phyloP scores from a whole-genome alignment of 2,113 vertebrate genomes.

The Aythya baeri region DNA sequence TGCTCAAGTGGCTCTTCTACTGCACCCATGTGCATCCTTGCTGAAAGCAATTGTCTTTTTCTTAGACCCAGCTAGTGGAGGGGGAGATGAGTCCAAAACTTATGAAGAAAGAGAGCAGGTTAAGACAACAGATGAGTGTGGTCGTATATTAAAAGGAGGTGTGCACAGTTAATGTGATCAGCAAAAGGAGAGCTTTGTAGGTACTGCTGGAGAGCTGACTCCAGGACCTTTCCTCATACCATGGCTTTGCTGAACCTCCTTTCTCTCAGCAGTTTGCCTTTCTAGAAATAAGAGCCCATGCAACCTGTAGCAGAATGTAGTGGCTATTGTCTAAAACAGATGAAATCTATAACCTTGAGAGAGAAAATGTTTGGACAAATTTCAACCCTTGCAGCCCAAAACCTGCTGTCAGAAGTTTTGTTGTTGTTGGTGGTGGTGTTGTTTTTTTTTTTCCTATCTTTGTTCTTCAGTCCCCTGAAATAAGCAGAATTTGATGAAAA shows the following conservation, averaged over 20 bases:
- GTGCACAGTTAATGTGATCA: accelerated
- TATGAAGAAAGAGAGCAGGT: not conserved
- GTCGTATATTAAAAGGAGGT: accelerated
- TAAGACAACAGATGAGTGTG: accelerated
- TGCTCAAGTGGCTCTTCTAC: not conserved
- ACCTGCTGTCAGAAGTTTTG: not conserved
- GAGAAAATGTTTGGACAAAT: not conserved
- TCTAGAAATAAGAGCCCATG: not conserved
- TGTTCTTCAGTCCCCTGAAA: not conserved
- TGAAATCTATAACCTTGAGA: not conserved
- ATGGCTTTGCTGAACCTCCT: accelerated
- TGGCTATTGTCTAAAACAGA: not conserved
- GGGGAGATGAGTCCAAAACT: not conserved
- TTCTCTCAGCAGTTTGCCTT: not conserved
- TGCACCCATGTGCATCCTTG: not conserved
- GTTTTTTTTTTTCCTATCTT: not conserved
- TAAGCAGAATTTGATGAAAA: not conserved
- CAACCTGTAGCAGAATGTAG: not conserved
- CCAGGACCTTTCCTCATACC: not conserved
- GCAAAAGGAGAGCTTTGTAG: not conserved
- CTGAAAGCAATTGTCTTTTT: not conserved
- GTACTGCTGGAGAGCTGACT: not conserved
- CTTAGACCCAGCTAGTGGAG: not conserved
- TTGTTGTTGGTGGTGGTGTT: not conserved
- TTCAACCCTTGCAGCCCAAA: not conserved